Conservation (phyloP, 2,797 vertebrate species). For the Paedocypris micromegethes region DNA sequence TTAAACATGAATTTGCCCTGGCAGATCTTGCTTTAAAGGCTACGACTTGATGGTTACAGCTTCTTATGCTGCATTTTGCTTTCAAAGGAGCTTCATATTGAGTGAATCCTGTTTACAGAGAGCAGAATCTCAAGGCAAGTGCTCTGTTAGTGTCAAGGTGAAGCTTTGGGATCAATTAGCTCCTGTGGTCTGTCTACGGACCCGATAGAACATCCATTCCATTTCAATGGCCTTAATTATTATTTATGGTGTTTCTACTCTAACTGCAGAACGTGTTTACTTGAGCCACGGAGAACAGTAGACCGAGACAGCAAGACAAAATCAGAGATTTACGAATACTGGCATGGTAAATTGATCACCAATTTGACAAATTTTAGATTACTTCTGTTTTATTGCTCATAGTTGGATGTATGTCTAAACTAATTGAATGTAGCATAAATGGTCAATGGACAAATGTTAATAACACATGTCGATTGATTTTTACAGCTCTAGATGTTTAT, state of each 20-base stretch:
- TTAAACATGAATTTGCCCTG: too few relatives aligned
- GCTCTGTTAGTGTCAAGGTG: slow-evolving; percentile 21
- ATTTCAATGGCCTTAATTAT: slow-evolving; percentile 50
- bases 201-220: slow-evolving; percentile 39
- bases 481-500: too few relatives aligned
- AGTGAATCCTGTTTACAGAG: slow-evolving; percentile 4
- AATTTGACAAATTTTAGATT: too few relatives aligned
- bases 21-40: too few relatives aligned
- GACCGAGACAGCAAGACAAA: background rate
- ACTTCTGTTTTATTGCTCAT: too few relatives aligned
- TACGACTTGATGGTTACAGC: too few relatives aligned
- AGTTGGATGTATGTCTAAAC: too few relatives aligned
- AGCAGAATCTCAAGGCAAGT: slow-evolving; percentile 5
- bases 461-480: too few relatives aligned
- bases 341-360: background rate
- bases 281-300: slow-evolving; percentile 3
- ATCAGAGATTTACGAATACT: background rate
- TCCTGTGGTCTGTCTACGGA: slow-evolving; percentile 19
- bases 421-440: too few relatives aligned
- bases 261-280: slow-evolving; percentile 11
- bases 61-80: background rate
- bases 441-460: too few relatives aligned
- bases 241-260: slow-evolving; percentile 50
- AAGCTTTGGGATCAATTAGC: slow-evolving; percentile 57
- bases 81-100: slow-evolving; percentile 1